phyloP scores from a whole-genome alignment of 1,140 invertebrate genomes.

The Gerris buenoi region DNA sequence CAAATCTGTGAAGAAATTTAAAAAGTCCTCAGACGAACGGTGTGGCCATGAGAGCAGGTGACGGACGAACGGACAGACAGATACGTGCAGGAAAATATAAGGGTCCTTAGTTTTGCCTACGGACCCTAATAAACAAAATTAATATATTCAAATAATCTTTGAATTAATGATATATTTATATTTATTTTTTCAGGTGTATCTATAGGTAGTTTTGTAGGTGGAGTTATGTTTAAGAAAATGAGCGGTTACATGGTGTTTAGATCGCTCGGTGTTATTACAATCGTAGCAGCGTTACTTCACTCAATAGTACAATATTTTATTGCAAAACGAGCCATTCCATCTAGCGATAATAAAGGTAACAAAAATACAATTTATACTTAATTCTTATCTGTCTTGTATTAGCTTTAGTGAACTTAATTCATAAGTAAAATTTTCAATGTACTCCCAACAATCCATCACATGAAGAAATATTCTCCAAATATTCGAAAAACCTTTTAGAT shows the following conservation, averaged over 20 bases:
- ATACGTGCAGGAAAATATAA: too few relatives aligned
- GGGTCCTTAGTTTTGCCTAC: too few relatives aligned
- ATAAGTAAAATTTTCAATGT: neutral
- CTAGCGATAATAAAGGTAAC: neutral
- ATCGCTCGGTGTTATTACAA: conserved; percentile 48
- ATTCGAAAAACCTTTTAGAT: neutral
- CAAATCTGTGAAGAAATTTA: too few relatives aligned
- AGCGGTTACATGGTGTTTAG: conserved; percentile 48
- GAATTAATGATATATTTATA: too few relatives aligned
- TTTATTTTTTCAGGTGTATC: conserved; percentile 45
- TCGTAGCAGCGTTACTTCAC: conserved; percentile 46
- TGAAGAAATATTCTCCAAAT: neutral
- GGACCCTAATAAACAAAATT: too few relatives aligned
- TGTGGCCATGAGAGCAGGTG: too few relatives aligned
- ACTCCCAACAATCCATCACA: neutral
- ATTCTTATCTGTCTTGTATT: neutral
- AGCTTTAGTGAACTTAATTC: neutral
- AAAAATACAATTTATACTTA: neutral
- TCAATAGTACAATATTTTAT: conserved; percentile 37
- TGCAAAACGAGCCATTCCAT: conserved; percentile 21
- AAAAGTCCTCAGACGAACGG: too few relatives aligned
- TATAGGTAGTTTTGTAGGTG: conserved; percentile 56
- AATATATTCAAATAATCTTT: too few relatives aligned
- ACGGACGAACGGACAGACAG: too few relatives aligned
- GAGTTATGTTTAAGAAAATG: conserved; percentile 41